Evolutionary conservation across 2,797 vertebrate genomes (phyloP), one percentile per base, ranked within the genome.

Genomic region (Menidia menidia): DNA sequence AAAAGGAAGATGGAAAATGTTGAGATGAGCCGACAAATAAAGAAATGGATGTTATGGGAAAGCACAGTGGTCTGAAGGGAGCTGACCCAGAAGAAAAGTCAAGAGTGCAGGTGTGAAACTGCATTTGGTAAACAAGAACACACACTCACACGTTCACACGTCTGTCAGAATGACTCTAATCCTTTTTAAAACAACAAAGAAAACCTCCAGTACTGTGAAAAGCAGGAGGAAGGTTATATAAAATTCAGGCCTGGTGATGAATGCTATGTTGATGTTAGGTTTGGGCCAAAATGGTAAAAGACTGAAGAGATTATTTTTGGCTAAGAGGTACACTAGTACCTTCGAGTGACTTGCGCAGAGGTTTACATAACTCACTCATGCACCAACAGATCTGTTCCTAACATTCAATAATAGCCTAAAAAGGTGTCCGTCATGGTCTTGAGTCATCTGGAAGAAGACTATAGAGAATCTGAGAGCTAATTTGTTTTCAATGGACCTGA

Each of bases 341-440:
- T 72, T 71, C 0, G 7, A 82, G 60, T 75, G 77, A 72, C 62
- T 61, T 2, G 19, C 14, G 19, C 12, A 15, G 64, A 54, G 65
- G 32, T 86, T 87, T 82, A 86, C 56, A 71, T 82, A 86, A 87
- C 78, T 78, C 74, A 59, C 66, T 77, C 68, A 73, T 71, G 55
- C 59, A 60, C 8, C 0, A 64, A 64, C 47, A 58, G 69, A 45
- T 79, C 33, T 39, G 33, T 55, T 60, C 31, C 47, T 59, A 13
- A 4, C 44, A 63, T 53, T 58, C 59, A 69, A 73, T 59, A 79
- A 84, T 64, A 78, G 64, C 60, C 55, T 0, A 10, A 39, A 30
- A 31, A 65, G 3, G 3, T 5, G 39, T 63, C 51, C 5, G 6
- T 62, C 33, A 63, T 12, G 25, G 60, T 63, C 16, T 35, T 44